Percentiles rank a stretch among this genome's conserved stretches.
Evolutionary conservation across 2,888 invertebrate species (phyloP).

Genomic region (Rugalucina vietnamica): DNA sequence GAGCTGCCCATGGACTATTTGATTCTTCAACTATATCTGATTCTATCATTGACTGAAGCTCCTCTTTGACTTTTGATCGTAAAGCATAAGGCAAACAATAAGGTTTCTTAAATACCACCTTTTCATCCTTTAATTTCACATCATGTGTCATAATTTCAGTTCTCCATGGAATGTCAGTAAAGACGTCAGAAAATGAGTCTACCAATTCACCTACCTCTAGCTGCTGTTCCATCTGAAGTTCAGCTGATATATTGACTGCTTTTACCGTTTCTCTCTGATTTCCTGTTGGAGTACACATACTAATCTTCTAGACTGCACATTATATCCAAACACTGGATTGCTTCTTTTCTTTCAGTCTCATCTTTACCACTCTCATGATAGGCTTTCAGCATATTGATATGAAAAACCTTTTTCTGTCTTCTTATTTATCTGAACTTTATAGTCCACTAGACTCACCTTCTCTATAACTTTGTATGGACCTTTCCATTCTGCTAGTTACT

Average conservation of each 20-base stretch:
- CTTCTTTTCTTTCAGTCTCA: not conserved
- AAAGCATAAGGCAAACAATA: not conserved
- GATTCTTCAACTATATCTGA: not conserved
- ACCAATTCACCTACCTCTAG: not conserved
- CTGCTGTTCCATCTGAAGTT: not conserved
- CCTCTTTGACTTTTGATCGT: not conserved
- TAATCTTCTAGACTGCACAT: not conserved
- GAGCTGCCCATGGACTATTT: not conserved
- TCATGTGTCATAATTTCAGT: not conserved
- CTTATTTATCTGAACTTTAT: not conserved
- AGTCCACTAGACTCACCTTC: slow-evolving; percentile 9
- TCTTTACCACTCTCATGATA: not conserved
- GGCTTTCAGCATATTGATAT: slow-evolving; percentile 8
- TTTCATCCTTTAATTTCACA: not conserved
- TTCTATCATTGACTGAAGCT: not conserved
- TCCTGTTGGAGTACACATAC: not conserved
- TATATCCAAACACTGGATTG: not conserved
- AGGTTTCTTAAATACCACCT: not conserved
- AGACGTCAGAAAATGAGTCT: not conserved
- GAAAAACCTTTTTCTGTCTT: not conserved
- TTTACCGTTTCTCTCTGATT: not conserved
- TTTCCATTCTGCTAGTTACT: slow-evolving; percentile 1
- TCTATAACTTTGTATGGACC: not conserved
- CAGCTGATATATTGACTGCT: not conserved
- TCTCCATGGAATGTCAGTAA: not conserved